Percentiles rank a stretch among this genome's conserved stretches.
phyloP scores from a whole-genome alignment of 2,888 invertebrate genomes.

The Allophyes oxyacanthae region DNA sequence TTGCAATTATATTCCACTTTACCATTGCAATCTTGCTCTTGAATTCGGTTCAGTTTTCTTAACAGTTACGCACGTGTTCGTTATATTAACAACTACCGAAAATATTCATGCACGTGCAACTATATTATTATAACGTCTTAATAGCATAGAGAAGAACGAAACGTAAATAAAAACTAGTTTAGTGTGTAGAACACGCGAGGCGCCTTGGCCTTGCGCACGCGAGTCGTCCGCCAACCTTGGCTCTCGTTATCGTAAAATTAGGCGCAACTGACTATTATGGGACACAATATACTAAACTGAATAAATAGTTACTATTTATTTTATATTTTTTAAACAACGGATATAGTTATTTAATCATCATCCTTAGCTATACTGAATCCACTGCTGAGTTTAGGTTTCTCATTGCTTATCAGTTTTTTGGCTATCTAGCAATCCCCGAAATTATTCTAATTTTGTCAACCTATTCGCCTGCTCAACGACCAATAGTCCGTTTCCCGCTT shows the following conservation, averaged over 20 bases:
- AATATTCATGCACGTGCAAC: conserved; percentile 20
- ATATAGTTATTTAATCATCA: neutral
- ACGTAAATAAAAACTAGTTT: conserved; percentile 28
- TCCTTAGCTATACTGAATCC: too few species aligned
- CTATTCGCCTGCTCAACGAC: too few species aligned
- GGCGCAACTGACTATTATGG: conserved; percentile 28
- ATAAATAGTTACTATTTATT: conserved; percentile 16
- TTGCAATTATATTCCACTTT: neutral
- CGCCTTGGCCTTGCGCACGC: conserved; percentile 56
- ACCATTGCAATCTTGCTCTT: neutral
- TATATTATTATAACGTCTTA: conserved; percentile 26
- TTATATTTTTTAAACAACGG: conserved; percentile 2
- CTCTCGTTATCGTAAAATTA: conserved; percentile 35
- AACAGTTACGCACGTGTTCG: conserved; percentile 2
- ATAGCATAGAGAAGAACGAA: conserved; percentile 15
- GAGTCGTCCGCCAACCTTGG: conserved; percentile 56
- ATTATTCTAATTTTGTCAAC: too few species aligned
- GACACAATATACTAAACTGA: conserved; percentile 13
- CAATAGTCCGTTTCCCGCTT: too few species aligned
- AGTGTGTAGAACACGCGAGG: conserved; percentile 18
- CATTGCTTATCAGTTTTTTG: too few species aligned
- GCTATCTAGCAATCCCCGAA: too few species aligned
- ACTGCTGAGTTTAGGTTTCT: too few species aligned
- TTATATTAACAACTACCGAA: conserved; percentile 19
- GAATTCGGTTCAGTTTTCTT: neutral